Conservation (phyloP, 2,888 invertebrate species). For the Oxycera nigricornis region DNA sequence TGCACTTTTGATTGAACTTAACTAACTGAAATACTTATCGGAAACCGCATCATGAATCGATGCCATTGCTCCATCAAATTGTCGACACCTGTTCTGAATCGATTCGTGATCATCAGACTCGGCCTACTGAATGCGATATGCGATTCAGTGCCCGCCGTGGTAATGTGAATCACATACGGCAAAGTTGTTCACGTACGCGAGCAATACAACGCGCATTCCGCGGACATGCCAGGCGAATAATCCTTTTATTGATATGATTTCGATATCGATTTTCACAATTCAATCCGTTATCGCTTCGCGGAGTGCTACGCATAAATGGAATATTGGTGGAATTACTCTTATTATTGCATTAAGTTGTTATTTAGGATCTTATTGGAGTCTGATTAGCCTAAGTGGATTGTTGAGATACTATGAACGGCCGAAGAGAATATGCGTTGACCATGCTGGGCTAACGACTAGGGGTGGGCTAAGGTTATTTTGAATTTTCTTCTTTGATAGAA, state of each 20-base stretch:
- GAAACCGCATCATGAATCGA: slow-evolving; percentile 24
- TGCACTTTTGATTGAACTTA: slow-evolving; percentile 45
- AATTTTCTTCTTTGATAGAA: no score
- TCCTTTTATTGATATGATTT: slow-evolving; percentile 39
- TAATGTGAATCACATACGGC: slow-evolving; percentile 4
- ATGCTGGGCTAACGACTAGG: no score
- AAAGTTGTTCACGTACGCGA: slow-evolving; percentile 44
- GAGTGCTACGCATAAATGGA: slow-evolving; percentile 23
- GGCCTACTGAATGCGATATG: slow-evolving; percentile 7
- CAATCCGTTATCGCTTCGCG: neutral
- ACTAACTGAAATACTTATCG: slow-evolving; percentile 45
- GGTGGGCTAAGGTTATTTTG: no score
- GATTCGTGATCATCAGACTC: slow-evolving; percentile 16
- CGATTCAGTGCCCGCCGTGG: neutral
- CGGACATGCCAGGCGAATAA: slow-evolving; percentile 58
- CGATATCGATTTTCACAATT: slow-evolving; percentile 29
- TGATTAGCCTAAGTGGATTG: slow-evolving; percentile 53
- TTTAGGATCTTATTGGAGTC: slow-evolving; percentile 58
- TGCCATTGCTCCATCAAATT: slow-evolving; percentile 19
- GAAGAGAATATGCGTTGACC: neutral
- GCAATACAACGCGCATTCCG: neutral
- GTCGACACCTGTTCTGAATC: slow-evolving; percentile 36
- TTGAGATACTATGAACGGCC: neutral
- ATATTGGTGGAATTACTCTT: slow-evolving; percentile 57
- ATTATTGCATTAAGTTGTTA: slow-evolving; percentile 57